Evolutionary conservation across 23 tunicate species (phyloP).

Genomic region (Clavelina lepadiformis): DNA sequence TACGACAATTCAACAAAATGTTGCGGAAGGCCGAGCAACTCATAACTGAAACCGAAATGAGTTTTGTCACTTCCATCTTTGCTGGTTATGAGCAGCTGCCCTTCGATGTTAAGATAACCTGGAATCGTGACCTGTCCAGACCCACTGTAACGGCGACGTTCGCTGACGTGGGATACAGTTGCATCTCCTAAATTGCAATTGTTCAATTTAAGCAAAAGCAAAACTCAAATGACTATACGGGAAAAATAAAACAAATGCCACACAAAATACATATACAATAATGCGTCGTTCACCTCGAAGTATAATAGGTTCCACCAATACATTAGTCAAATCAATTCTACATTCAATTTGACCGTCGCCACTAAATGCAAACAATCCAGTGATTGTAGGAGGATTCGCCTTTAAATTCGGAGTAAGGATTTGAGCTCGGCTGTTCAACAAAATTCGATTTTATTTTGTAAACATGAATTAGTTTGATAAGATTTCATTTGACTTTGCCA

Average conservation of each 20-base stretch:
- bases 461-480: too few relatives aligned
- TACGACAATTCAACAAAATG: slow-evolving; percentile 2
- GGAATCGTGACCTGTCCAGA: not conserved
- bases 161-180: too few relatives aligned
- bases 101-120: not conserved
- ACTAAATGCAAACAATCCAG: not conserved
- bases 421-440: too few relatives aligned
- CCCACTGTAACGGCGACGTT: slow-evolving; percentile 1
- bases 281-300: slow-evolving; percentile 2
- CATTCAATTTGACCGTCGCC: slow-evolving; percentile 3
- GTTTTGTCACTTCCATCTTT: slow-evolving; percentile 7
- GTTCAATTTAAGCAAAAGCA: too few relatives aligned
- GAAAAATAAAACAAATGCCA: too few relatives aligned
- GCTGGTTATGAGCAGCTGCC: not conserved
- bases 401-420: not conserved
- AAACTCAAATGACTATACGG: too few relatives aligned
- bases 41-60: slow-evolving; percentile 1
- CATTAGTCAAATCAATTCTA: slow-evolving; percentile 9
- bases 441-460: too few relatives aligned
- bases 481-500: too few relatives aligned
- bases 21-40: not conserved
- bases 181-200: too few relatives aligned
- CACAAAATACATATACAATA: too few relatives aligned
- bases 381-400: slow-evolving; percentile 6
- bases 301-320: not conserved